A percentile compares a stretch with the other conserved stretches of the same genome.
Evolutionary conservation across 2,888 invertebrate species (phyloP).

Genomic region (Philereme transversata): DNA sequence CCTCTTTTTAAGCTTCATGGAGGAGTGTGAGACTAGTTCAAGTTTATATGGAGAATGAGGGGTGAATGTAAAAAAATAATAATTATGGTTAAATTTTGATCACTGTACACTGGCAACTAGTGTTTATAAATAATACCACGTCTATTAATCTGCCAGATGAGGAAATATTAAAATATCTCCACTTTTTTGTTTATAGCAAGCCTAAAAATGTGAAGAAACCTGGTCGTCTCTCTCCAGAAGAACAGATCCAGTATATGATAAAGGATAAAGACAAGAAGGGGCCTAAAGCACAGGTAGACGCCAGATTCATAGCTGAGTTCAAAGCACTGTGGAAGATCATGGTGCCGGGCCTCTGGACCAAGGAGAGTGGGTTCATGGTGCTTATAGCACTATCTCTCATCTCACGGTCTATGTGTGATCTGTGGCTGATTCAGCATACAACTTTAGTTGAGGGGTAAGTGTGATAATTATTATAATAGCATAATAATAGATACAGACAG

Average conservation of each 20-base stretch:
- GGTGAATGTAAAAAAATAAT: too few relatives aligned
- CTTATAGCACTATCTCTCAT: slow-evolving; percentile 92
- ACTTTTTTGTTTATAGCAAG: slow-evolving; percentile 38
- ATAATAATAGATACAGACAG: too few relatives aligned
- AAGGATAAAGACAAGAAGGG: slow-evolving; percentile 86
- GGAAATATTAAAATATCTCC: neutral
- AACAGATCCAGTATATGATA: slow-evolving; percentile 91
- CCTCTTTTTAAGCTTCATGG: too few relatives aligned
- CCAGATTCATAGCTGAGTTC: slow-evolving; percentile 88
- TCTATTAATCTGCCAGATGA: too few relatives aligned
- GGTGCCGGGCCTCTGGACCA: slow-evolving; percentile 90
- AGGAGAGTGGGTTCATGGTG: slow-evolving; percentile 89
- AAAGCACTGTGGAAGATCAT: slow-evolving; percentile 88
- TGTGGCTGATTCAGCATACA: slow-evolving; percentile 98
- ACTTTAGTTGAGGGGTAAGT: slow-evolving; percentile 95
- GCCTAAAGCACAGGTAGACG: slow-evolving; percentile 90
- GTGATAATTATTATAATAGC: neutral
- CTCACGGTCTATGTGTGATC: slow-evolving; percentile 95
- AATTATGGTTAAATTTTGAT: too few relatives aligned
- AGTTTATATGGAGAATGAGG: too few relatives aligned
- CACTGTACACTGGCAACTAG: too few relatives aligned
- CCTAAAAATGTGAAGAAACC: slow-evolving; percentile 49
- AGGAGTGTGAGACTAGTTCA: too few relatives aligned
- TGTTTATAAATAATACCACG: too few relatives aligned
- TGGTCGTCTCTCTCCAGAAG: slow-evolving; percentile 78